These are phyloP conservation scores for Periplaneta americana DNA, from an alignment of 1,140 invertebrate species.

Conservation along the genomic window DNA sequence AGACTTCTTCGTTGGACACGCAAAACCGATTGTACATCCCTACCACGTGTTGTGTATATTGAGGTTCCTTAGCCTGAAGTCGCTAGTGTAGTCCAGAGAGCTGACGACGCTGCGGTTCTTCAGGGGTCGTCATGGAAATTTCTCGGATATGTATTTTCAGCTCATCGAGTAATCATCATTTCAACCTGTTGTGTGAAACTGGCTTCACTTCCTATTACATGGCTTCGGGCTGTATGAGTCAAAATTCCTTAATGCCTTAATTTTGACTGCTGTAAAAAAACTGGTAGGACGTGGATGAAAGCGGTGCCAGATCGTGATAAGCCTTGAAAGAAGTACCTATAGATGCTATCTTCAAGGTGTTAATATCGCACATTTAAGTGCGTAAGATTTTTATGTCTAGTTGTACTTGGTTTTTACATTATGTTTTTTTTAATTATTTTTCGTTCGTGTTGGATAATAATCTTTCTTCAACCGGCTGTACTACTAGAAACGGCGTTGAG, in stretches of 20 bases:
- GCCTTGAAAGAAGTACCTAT: no score
- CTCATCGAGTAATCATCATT: background rate
- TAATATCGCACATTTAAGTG: no score
- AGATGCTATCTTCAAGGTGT: no score
- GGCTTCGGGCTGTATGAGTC: background rate
- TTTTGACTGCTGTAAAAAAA: background rate
- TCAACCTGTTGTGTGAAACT: background rate
- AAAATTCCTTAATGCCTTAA: background rate
- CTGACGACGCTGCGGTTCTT: background rate
- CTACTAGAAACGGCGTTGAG: no score
- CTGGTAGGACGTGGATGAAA: background rate
- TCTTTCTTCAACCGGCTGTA: no score
- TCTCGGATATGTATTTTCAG: background rate
- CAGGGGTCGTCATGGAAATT: background rate
- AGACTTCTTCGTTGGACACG: no score
- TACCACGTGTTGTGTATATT: background rate
- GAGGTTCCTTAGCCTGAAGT: background rate
- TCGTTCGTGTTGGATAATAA: no score
- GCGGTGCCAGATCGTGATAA: no score
- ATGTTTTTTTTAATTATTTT: no score
- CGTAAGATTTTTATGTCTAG: no score
- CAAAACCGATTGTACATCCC: background rate
- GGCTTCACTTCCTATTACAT: background rate
- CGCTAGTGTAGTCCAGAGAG: background rate
- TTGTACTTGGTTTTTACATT: no score